A percentile compares a stretch with the other conserved stretches of the same genome.
These are phyloP conservation scores for Allolobophora icterica DNA, from an alignment of 2,888 invertebrate species.

Conservation along the genomic window DNA sequence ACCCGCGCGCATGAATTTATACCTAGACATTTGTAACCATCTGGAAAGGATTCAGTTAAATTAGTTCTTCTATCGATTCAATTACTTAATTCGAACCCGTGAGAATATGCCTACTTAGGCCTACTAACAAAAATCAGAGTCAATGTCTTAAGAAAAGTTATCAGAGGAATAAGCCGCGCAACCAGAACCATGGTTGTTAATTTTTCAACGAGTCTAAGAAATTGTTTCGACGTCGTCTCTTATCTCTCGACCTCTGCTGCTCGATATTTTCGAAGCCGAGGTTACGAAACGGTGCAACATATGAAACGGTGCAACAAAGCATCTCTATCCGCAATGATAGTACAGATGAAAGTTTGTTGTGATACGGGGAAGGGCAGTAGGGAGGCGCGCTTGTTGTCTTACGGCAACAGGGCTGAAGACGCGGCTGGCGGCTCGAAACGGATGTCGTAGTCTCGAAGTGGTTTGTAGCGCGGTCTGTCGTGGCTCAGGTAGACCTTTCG, in stretches of 20 bases:
- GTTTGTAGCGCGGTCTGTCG: constrained; percentile 17
- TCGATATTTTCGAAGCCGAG: neutral
- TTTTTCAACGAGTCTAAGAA: neutral
- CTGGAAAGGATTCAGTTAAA: neutral
- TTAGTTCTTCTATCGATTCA: neutral
- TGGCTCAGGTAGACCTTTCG: constrained; percentile 8
- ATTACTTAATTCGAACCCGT: neutral
- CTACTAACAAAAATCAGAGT: neutral
- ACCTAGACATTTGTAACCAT: neutral
- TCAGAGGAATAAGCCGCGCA: neutral
- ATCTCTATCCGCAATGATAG: neutral
- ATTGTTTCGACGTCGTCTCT: neutral
- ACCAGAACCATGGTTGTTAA: neutral
- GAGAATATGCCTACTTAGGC: neutral
- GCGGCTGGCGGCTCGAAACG: constrained; percentile 33
- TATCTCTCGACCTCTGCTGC: neutral
- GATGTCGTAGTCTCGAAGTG: constrained; percentile 32
- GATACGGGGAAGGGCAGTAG: neutral
- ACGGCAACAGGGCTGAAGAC: constrained; percentile 27
- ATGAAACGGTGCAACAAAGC: too few species aligned
- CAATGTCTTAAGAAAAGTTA: neutral
- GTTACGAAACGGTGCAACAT: neutral
- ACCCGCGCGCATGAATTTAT: too few species aligned
- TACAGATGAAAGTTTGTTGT: neutral
- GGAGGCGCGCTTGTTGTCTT: neutral